Percentiles rank a stretch among this genome's conserved stretches.
Evolutionary conservation across 2,113 vertebrate genomes (phyloP).

Genomic region (Tauraco erythrolophus): DNA sequence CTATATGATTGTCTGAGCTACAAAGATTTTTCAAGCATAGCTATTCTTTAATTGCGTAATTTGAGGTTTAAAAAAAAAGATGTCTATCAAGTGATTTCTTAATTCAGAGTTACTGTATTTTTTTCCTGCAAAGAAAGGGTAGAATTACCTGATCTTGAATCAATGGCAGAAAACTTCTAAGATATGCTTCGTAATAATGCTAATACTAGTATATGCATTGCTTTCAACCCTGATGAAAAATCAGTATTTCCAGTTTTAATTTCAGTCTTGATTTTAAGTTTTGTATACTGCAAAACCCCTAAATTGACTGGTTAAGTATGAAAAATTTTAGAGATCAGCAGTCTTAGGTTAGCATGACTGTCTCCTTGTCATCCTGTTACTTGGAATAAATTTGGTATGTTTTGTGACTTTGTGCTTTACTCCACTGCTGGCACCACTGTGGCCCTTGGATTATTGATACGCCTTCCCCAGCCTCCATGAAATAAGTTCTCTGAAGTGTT

Average conservation of each 20-base stretch:
- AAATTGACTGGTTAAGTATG: neutral
- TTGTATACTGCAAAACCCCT: neutral
- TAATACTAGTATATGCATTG: neutral
- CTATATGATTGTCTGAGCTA: neutral
- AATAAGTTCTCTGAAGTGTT: neutral
- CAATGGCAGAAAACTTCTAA: neutral
- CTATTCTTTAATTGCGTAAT: neutral
- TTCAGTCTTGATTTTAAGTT: neutral
- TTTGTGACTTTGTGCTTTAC: neutral
- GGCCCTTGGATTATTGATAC: neutral
- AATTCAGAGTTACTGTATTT: neutral
- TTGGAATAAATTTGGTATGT: neutral
- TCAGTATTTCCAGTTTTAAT: neutral
- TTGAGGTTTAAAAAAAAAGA: neutral
- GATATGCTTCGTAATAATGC: neutral
- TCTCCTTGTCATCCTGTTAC: neutral
- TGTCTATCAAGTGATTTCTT: neutral
- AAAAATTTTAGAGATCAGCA: neutral
- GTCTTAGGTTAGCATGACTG: neutral
- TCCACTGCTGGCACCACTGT: neutral
- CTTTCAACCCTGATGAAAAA: neutral
- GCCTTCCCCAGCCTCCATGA: neutral
- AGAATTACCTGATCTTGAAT: neutral
- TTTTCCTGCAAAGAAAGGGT: neutral
- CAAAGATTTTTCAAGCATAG: neutral